Evolutionary conservation across 1,140 invertebrate species (phyloP).

Genomic region (Cyrtorhinus lividipennis): DNA sequence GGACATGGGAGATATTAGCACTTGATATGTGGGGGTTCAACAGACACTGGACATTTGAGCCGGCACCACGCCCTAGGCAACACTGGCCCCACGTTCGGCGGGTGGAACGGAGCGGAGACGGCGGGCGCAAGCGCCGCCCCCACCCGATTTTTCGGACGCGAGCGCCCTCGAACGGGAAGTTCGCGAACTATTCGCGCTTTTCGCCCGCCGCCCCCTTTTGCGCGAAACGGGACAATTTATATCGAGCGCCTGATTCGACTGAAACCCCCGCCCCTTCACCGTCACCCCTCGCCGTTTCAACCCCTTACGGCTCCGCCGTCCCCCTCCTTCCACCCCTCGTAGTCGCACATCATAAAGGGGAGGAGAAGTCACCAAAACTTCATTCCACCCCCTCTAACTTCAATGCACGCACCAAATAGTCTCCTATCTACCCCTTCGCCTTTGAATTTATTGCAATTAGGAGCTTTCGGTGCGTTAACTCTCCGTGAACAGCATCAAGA

Average conservation of each 20-base stretch:
- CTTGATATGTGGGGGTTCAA: slow-evolving; percentile 3
- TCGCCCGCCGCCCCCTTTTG: not conserved
- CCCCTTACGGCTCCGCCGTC: not conserved
- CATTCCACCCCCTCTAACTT: no score
- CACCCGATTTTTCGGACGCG: not conserved
- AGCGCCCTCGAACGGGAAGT: not conserved
- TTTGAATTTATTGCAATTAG: no score
- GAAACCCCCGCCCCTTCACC: not conserved
- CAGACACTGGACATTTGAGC: not conserved
- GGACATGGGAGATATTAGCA: slow-evolving; percentile 4
- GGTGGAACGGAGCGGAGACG: not conserved
- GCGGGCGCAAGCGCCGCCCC: not conserved
- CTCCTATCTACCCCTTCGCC: no score
- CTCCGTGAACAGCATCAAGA: no score
- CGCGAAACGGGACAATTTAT: not conserved
- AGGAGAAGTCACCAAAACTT: no score
- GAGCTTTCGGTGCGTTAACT: no score
- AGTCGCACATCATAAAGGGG: no score
- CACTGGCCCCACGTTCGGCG: not conserved
- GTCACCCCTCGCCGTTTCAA: not conserved
- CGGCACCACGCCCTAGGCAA: slow-evolving; percentile 10
- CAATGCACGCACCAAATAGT: no score
- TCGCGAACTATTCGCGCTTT: not conserved
- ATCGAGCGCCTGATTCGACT: not conserved
- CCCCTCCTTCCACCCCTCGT: not conserved